Base-by-base conservation (phyloP, 2,113 vertebrate genomes). In the Pardalotus punctatus region DNA sequence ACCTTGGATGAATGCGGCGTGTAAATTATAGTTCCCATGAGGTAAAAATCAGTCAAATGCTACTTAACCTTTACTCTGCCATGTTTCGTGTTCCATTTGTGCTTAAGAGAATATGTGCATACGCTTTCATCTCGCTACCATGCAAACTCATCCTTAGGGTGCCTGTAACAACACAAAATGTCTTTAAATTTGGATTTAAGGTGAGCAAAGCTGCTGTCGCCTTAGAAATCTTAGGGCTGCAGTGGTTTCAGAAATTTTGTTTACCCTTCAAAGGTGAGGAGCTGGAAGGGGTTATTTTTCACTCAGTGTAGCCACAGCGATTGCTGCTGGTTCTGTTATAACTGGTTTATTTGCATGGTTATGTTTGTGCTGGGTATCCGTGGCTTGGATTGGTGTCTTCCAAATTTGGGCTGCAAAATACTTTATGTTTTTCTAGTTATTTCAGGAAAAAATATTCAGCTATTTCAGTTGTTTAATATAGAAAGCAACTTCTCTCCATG, bases 31-130 rank as follows among this genome's bases (percentile, higher is more conserved):
- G 94, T 93, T 93, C 91, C 92, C 91, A 79, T 71, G 94, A 96
- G 93, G 96, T 94, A 95, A 96, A 96, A 96, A 92, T 95, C 67
- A 96, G 92, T 93, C 62, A 94, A 96, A 87, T 95, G 77, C 90
- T 93, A 87, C 81, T 92, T 92, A 96, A 95, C 95, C 94, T 95
- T 97, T 95, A 79, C 94, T 92, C 95, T 88, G 91, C 78, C 93
- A 12, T 91, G 88, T 88, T 94, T 94, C 56, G 56, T 85, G 90
- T 96, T 88, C 54, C 58, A 87, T 94, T 96, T 94, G 66, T 81
- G 90, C 88, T 80, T 54, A 57, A 60, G 96, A 96, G 83, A 95
- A 73, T 88, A 74, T 84, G 76, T 80, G 91, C 47, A 17, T n/a
- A 11, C 1, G 25, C 66, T 88, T 98, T 95, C 94, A 91, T 87